A percentile compares a stretch with the other conserved stretches of the same genome.
Evolutionary conservation across 2,797 vertebrate genomes (phyloP).

Genomic region (Alauda arvensis): DNA sequence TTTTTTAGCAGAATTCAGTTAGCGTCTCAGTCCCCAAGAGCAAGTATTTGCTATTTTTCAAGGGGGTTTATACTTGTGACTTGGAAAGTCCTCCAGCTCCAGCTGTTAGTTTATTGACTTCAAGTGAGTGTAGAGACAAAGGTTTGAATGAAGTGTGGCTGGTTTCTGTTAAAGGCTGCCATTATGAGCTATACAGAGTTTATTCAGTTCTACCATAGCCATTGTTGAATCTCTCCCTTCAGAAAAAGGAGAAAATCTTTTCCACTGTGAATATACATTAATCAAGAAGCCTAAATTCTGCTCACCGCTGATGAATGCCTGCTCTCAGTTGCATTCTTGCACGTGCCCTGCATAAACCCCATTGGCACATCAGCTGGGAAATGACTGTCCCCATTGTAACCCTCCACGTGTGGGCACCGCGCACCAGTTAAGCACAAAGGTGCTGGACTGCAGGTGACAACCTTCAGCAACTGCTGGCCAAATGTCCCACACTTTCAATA

Average conservation of each 20-base stretch:
- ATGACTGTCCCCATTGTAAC: neutral
- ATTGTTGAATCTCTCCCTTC: neutral
- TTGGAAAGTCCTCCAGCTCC: neutral
- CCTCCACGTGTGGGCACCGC: neutral
- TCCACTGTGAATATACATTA: neutral
- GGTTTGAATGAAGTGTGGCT: neutral
- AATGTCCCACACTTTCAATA: neutral
- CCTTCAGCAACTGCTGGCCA: neutral
- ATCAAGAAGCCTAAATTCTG: neutral
- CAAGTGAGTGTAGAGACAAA: slow-evolving; percentile 5
- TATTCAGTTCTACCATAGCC: neutral
- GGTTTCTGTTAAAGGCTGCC: slow-evolving; percentile 8
- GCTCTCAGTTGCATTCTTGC: neutral
- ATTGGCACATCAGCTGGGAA: neutral
- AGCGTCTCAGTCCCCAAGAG: neutral
- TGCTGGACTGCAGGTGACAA: neutral
- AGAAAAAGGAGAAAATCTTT: neutral
- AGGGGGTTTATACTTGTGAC: neutral
- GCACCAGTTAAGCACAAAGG: neutral
- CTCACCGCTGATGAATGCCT: neutral
- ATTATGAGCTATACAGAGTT: neutral
- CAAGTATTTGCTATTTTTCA: neutral
- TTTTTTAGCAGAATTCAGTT: slow-evolving; percentile 9
- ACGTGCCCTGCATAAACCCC: neutral
- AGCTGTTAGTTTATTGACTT: slow-evolving; percentile 35